Base-by-base conservation (phyloP, 2,113 vertebrate genomes). In the Otocyon megalotis region DNA sequence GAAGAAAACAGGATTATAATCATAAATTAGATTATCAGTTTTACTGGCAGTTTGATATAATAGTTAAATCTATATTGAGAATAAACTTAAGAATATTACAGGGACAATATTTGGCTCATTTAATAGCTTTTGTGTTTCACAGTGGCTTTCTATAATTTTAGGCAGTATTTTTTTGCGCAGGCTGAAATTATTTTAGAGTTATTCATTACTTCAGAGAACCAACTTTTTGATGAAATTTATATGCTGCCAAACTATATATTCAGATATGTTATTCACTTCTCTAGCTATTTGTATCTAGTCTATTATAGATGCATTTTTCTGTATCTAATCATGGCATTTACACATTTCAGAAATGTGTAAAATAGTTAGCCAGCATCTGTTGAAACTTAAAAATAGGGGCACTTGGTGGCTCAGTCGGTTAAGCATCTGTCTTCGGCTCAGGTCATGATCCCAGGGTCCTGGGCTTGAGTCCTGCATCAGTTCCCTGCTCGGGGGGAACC, bases 141-240 rank as follows among this genome's bases (percentile, higher is more conserved):
- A 32, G 62, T 43, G 22, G 24, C 22, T 83, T 93, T 83, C 8
- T 22, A 54, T 90, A 72, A 90, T 84, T 90, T 90, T 92, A 92
- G 35, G 54, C 2, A 54, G 1, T 53, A 3, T 60, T 88, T 67
- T n/a, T 86, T 79, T 92, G 7, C 30, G 43, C 30, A 95, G 79
- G 72, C 8, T 63, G 1, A 94, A 87, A 89, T 83, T 77, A 81
- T 71, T 91, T 97, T 62, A 54, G n/a, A 96, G 20, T 85, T 91
- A 77, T 58, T 93, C 35, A 58, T 94, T 90, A 63, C 13, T 97
- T 86, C n/a, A 95, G 37, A 71, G 50, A 90, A 71, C 30, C 20
- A 94, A 77, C 0, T 26, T 87, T 95, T 83, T 77, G 37, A 80
- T 94, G 71, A 8, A 88, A 76, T 93, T 84, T 92, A 43, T 58